Evolutionary conservation across 2,888 invertebrate genomes (phyloP), one percentile per base, ranked within the genome.

Genomic region (Thecophora atra): DNA sequence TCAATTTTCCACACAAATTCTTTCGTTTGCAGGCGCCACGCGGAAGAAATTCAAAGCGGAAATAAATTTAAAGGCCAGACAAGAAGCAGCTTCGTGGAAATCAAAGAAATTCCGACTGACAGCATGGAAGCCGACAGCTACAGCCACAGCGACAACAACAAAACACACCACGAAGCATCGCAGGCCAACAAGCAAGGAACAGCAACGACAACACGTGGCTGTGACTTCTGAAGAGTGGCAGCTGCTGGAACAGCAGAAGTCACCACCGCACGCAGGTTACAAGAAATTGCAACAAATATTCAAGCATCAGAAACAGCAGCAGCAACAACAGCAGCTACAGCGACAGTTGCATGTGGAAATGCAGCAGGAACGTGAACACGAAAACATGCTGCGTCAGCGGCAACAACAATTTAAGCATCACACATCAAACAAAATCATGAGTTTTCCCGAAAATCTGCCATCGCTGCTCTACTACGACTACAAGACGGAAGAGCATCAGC

Each of bases 401-500:
- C 7, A 37, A 11, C 51, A 65, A 47, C 71, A 72, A 56, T 79
- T 79, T 72, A 56, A 56, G 5, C 74, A 74, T 70, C 75, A 66
- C 47, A 44, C 70, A 64, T 76, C 80, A 74, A 76, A 81, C 71
- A 85, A 85, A 79, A 85, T 85, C 74, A 80, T 85, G 71, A 84
- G 82, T 77, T 85, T 85, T 51, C 84, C 84, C 70, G 85, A 85
- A 80, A 85, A 85, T 78, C 78, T 84, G 77, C 85, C 84, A 37
- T 81, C 84, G n/a, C 76, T 84, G 71, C 81, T 85, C 74, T 85
- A 85, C 76, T 84, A 85, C 71, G 84, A 85, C 76, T 85, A 85
- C 78, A 84, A 85, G 77, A 85, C 84, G 75, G 84, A 85, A 77
- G 84, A 85, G 78, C 84, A 85, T 77, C 83, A 84, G 64, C 82